Evolutionary conservation across 2,888 invertebrate genomes (phyloP), one percentile per base, ranked within the genome.

Genomic region (Prostheceraeus crozeri): DNA sequence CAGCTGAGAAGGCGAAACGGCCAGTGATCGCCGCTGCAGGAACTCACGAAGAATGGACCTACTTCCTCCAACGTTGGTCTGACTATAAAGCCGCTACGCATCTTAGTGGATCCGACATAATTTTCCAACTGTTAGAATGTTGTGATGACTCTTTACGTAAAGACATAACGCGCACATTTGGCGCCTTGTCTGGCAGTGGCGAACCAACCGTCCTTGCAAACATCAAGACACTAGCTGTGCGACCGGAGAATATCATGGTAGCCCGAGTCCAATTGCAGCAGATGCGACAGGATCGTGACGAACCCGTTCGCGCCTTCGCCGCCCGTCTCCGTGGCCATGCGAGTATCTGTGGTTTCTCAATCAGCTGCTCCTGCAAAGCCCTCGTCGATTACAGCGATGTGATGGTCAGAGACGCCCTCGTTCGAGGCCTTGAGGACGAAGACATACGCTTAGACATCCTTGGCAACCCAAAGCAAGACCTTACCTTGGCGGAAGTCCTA

Each of bases 281-380:
- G 1, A 64, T 65, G 63, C 35, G 30, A 21, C 64, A 62, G 27
- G 64, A 60, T 27, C 55, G 57, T 16, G 64, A 64, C 16, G 66
- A 68, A 53, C 51, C 67, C n/a, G 51, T 66, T 0, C 52, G 67
- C 1, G 46, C 40, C 2, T 66, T 63, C 40, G 55, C 63, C 21
- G 66, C 67, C 16, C 23, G 65, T 4, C 40, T 68, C 1, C 35
- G 56, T 1, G 67, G 66, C 11, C 65, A 67, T 45, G 67, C 68
- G 2, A 25, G 53, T 11, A 53, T 66, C 1, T 67, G 67, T 51
- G 66, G 63, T 27, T 8, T 48, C n/a, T 6, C 27, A n/a, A 23
- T 48, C 21, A 25, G 4, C 3, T 48, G 48, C n/a, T 14, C 4
- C 19, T 48, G 48, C 27, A 25, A 10, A n/a, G n/a, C n/a, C n/a